These are phyloP conservation scores for Oryctes rhinoceros DNA, from an alignment of 1,140 invertebrate species.

Conservation along the genomic window DNA sequence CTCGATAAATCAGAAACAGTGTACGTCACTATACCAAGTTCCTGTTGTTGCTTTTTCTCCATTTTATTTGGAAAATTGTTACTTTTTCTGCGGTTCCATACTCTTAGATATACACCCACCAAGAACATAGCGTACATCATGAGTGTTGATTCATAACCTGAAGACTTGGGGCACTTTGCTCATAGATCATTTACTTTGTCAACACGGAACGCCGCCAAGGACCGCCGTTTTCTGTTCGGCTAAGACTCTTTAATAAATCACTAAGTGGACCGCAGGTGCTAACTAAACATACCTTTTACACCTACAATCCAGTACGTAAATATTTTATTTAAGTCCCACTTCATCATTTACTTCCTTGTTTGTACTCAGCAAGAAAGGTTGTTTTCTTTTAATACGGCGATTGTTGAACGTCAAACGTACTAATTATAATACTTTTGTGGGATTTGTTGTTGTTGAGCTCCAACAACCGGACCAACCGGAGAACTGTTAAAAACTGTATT, in stretches of 20 bases:
- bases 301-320: conserved; percentile 36
- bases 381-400: neutral
- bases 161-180: conserved; percentile 34
- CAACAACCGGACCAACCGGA: no score
- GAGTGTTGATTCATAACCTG: conserved; percentile 41
- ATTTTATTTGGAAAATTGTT: conserved; percentile 17
- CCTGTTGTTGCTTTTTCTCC: neutral
- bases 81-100: neutral
- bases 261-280: conserved; percentile 42
- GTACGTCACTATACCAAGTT: neutral
- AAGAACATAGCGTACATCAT: conserved; percentile 12
- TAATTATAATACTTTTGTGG: neutral
- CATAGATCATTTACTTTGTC: conserved; percentile 43
- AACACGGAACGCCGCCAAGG: conserved; percentile 33
- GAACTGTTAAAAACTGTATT: no score
- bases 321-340: conserved; percentile 19
- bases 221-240: conserved; percentile 9
- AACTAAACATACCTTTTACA: conserved; percentile 39
- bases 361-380: neutral
- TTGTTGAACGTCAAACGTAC: neutral
- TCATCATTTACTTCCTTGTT: neutral
- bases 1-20: conserved; percentile 34
- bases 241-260: conserved; percentile 43
- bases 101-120: neutral
- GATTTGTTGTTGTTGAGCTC: no score